Base-by-base conservation (phyloP, 2,797 vertebrate genomes). In the Serranus cabrilla region DNA sequence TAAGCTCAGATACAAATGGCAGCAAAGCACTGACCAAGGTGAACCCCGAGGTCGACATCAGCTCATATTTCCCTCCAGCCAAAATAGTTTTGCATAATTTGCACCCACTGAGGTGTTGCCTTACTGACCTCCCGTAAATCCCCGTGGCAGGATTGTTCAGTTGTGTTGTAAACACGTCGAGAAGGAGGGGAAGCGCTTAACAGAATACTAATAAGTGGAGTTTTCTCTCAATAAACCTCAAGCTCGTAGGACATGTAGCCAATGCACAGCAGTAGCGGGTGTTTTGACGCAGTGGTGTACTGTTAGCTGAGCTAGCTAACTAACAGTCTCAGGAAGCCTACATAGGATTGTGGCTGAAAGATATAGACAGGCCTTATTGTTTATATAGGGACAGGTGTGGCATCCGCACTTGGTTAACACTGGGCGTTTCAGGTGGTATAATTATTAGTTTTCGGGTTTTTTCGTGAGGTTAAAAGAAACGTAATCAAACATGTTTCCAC, bases 71-170 rank as follows among this genome's bases (percentile, higher is more conserved):
- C 82, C 18, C 54, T 73, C 50, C 18, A 70, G 66, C 73, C 67
- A 71, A 91, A 91, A 91, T 82, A 89, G 83, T 83, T 88, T 51
- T n/a, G 68, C 60, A 71, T 65, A 52, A 77, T 81, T 71, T 82
- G 45, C 72, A 45, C 47, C 57, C 43, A 42, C 43, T 37, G 62
- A 67, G 34, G 74, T 60, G 72, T 78, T 81, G 40, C 43, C 47
- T 86, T 78, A 64, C 84, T 59, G 70, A 64, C 54, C 31, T 39
- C 47, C 76, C 23, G 14, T 54, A 10, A 73, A 80, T 43, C 56
- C 45, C 50, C 14, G 1, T 18, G 21, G 23, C 52, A 50, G 31
- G 66, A 8, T 25, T 52, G 59, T 67, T 78, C 16, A n/a, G 25
- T 17, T 55, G 25, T 42, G 21, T 55, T 67, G 68, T 71, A 74